Percentiles rank a stretch among this genome's conserved stretches.
Evolutionary conservation across 1,140 invertebrate genomes (phyloP).

Genomic region (Bilobella aurantiaca): DNA sequence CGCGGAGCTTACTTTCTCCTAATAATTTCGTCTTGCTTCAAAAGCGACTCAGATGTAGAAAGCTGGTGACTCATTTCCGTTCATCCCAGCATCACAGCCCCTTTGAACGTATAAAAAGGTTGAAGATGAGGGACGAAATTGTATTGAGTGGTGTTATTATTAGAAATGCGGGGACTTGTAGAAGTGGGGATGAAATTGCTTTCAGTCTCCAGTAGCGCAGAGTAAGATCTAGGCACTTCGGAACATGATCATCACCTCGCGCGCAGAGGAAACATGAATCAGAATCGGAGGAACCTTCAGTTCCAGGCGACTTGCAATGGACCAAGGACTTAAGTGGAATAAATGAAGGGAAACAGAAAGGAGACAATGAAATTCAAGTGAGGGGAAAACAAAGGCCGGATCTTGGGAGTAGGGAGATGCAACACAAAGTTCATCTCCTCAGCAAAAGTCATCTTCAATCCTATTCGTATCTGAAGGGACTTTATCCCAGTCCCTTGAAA

Average conservation of each 20-base stretch:
- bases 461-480: constrained; percentile 1
- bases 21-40: too few species aligned
- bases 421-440: not conserved
- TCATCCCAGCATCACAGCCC: not conserved
- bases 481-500: not conserved
- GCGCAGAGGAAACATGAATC: constrained; percentile 3
- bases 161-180: not conserved
- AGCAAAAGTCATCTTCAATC: not conserved
- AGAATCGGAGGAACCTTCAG: not conserved
- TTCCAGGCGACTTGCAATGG: not conserved
- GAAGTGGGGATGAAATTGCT: not conserved
- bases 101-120: too few species aligned
- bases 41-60: too few species aligned
- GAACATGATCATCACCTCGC: too few species aligned
- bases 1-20: too few species aligned
- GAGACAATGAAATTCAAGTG: constrained; percentile 4
- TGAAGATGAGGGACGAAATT: too few species aligned
- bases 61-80: too few species aligned
- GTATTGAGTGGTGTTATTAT: not conserved
- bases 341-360: constrained; percentile 6
- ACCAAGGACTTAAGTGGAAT: not conserved
- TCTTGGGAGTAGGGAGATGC: not conserved
- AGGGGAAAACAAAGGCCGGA: constrained; percentile 2
- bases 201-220: too few species aligned
- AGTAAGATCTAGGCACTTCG: too few species aligned